A percentile compares a stretch with the other conserved stretches of the same genome.
Conservation (phyloP, 2,797 vertebrate species). For the Trichosurus vulpecula region DNA sequence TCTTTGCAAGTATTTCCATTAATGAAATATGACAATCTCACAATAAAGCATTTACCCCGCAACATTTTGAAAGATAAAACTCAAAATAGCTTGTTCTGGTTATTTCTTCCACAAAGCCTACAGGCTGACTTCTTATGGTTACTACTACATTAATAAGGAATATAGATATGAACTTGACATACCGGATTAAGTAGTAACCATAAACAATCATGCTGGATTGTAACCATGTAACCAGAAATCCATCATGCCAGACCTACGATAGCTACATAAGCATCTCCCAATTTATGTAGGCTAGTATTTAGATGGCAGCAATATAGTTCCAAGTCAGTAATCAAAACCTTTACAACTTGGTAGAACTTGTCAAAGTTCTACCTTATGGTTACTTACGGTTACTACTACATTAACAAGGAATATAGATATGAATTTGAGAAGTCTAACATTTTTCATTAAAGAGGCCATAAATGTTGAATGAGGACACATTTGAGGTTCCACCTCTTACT, state of each 20-base stretch:
- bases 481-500: slow-evolving; percentile 62
- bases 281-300: not conserved
- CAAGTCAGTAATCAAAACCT: no score
- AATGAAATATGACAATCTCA: not conserved
- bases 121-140: slow-evolving; percentile 27
- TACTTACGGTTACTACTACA: slow-evolving; percentile 48
- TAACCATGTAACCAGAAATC: no score
- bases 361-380: no score
- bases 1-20: slow-evolving; percentile 44
- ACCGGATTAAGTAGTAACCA: no score
- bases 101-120: slow-evolving; percentile 12
- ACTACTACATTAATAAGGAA: slow-evolving; percentile 49
- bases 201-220: no score
- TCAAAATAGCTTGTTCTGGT: not conserved
- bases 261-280: not conserved
- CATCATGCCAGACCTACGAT: not conserved
- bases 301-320: not conserved
- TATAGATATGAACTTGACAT: no score
- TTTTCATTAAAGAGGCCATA: slow-evolving; percentile 61
- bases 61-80: slow-evolving; percentile 59
- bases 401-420: slow-evolving; percentile 49
- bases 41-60: slow-evolving; percentile 32
- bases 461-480: slow-evolving; percentile 54
- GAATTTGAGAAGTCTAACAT: slow-evolving; percentile 54
- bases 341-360: no score